Percentiles rank a stretch among this genome's conserved stretches.
These are phyloP conservation scores for Vanacampus margaritifer DNA, from an alignment of 2,113 vertebrate genomes.

Conservation along the genomic window DNA sequence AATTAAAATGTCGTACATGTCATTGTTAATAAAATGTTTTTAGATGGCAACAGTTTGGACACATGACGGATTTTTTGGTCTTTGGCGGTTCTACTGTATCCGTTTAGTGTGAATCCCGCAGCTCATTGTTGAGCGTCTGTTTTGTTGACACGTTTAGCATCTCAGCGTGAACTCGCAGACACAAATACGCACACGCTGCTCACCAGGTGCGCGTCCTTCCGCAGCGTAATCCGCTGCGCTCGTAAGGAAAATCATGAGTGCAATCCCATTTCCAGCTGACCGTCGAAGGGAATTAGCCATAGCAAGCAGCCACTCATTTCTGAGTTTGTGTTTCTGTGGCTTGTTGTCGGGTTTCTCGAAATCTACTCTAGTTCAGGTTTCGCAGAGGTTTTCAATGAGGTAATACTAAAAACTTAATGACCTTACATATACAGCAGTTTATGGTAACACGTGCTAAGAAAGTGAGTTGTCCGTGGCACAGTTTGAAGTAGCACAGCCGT, in stretches of 20 bases:
- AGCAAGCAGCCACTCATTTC: constrained; percentile 6
- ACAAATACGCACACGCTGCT: not conserved
- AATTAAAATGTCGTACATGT: no score
- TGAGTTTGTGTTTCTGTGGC: no score
- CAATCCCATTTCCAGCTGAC: constrained; percentile 20
- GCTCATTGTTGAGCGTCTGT: not conserved
- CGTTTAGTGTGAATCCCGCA: not conserved
- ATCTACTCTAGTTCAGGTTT: no score
- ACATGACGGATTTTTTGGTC: no score
- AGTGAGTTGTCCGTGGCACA: not conserved
- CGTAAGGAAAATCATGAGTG: constrained; percentile 12
- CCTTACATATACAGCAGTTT: not conserved
- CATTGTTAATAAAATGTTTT: no score
- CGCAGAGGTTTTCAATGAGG: no score
- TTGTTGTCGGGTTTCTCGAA: no score
- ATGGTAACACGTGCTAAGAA: not conserved
- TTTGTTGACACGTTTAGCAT: not conserved
- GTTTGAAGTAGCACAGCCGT: not conserved
- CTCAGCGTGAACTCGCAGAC: not conserved
- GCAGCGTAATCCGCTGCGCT: constrained; percentile 9
- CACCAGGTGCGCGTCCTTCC: no score
- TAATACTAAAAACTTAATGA: no score
- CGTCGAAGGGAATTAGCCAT: constrained; percentile 17
- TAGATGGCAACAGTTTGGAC: no score
- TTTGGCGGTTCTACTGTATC: no score